A percentile compares a stretch with the other conserved stretches of the same genome.
Conservation (phyloP, 2,888 invertebrate genomes). For the Drosophila mimica region DNA sequence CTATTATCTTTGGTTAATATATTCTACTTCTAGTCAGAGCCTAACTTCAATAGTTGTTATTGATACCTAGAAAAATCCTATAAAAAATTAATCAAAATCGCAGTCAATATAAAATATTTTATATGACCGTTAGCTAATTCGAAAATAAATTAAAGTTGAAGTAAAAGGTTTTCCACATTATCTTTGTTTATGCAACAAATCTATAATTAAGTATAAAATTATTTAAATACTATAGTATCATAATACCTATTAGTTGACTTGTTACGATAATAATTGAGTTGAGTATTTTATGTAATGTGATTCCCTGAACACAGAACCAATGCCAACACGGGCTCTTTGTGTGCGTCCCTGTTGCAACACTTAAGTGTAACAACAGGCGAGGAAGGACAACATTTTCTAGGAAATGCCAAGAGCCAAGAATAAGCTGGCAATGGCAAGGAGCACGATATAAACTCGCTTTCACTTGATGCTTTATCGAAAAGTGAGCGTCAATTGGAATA, state of each 20-base stretch:
- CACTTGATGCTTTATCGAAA: constrained; percentile 65
- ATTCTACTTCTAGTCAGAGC: background rate
- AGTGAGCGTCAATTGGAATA: constrained; percentile 65
- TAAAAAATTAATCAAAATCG: background rate
- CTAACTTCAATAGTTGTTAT: background rate
- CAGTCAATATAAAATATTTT: background rate
- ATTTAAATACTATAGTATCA: background rate
- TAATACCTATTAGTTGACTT: background rate
- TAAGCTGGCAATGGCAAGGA: constrained; percentile 44
- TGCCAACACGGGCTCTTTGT: background rate
- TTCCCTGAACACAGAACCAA: constrained; percentile 1
- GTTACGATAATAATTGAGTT: background rate
- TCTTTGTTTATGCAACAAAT: background rate
- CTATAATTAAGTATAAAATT: background rate
- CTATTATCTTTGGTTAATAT: background rate
- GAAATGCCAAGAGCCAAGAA: constrained; percentile 43
- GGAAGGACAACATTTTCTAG: constrained; percentile 58
- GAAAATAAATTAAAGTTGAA: background rate
- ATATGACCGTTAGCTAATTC: background rate
- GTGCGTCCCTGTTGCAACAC: constrained; percentile 36
- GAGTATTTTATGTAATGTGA: constrained; percentile 1
- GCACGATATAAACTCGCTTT: constrained; percentile 57
- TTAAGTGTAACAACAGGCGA: constrained; percentile 29
- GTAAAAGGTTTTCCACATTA: background rate
- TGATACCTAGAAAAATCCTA: background rate